Conservation (phyloP, 2,797 vertebrate species). For the Sebastes umbrosus region DNA sequence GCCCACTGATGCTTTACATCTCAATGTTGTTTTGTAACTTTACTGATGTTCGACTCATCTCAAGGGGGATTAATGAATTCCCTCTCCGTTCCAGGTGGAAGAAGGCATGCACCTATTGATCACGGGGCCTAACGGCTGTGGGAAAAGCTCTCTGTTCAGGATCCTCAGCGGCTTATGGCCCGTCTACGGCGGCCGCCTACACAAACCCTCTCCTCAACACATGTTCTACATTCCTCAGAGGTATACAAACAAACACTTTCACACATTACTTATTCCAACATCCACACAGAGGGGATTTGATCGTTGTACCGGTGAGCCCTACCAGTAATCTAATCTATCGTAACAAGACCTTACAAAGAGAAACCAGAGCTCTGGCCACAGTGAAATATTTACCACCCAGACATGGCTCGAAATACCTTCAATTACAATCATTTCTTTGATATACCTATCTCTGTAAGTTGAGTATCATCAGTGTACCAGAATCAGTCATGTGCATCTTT, state of each 20-base stretch:
- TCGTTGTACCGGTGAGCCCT: background rate
- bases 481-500: background rate
- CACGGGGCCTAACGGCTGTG: conserved; percentile 95
- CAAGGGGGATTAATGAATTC: background rate
- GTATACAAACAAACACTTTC: conserved; percentile 60
- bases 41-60: background rate
- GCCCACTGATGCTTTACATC: background rate
- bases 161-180: conserved; percentile 96
- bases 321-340: conserved; percentile 51
- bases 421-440: background rate
- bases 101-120: conserved; percentile 95
- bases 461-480: background rate
- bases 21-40: background rate
- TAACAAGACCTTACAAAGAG: conserved; percentile 53
- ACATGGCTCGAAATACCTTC: background rate
- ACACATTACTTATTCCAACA: background rate
- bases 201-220: conserved; percentile 91
- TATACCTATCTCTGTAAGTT: background rate
- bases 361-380: conserved; percentile 64
- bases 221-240: conserved; percentile 98
- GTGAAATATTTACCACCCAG: conserved; percentile 77
- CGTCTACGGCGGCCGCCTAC: conserved; percentile 90
- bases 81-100: conserved; percentile 82
- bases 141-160: conserved; percentile 95
- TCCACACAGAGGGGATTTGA: background rate